Percentiles rank a stretch among this genome's conserved stretches.
Conservation (phyloP, 92 coral and sea anemone species). For the Parazoanthus swiftii region DNA sequence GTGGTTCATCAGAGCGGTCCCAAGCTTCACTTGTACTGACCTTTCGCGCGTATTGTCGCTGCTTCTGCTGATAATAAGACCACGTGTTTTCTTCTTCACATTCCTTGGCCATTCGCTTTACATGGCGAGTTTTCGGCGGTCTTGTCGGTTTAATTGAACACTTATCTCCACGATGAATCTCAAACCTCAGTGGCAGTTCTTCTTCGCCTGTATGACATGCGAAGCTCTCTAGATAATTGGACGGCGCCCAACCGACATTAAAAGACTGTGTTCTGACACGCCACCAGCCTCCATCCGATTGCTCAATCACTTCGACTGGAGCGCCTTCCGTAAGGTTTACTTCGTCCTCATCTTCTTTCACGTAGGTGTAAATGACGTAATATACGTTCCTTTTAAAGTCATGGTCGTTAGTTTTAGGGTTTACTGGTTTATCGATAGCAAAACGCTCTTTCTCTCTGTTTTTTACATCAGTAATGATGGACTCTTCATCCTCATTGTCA, state of each 20-base stretch:
- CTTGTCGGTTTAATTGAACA: conserved; percentile 13
- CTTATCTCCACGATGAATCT: not conserved
- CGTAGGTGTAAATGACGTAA: conserved; percentile 66
- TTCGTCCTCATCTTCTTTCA: conserved; percentile 63
- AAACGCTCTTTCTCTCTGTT: too few relatives aligned
- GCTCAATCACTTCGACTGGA: conserved; percentile 76
- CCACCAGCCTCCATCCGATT: conserved; percentile 96
- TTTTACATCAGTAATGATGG: not conserved
- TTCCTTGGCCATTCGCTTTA: conserved; percentile 48
- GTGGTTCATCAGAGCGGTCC: not conserved
- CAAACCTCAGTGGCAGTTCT: not conserved
- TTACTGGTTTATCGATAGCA: not conserved
- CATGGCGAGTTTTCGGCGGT: conserved; percentile 37
- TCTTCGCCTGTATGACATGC: not conserved
- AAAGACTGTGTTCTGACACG: conserved; percentile 73
- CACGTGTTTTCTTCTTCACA: conserved; percentile 46
- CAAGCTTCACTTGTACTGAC: not conserved
- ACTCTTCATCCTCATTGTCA: not conserved
- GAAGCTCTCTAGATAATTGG: conserved; percentile 75
- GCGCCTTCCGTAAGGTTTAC: conserved; percentile 73
- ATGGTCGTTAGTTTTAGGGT: not conserved
- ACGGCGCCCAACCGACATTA: conserved; percentile 97
- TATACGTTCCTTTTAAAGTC: conserved; percentile 13
- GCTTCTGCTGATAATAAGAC: conserved; percentile 40
- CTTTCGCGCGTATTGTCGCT: conserved; percentile 21